phyloP scores from a whole-genome alignment of 2,888 invertebrate species.

The Lithophane leautieri region DNA sequence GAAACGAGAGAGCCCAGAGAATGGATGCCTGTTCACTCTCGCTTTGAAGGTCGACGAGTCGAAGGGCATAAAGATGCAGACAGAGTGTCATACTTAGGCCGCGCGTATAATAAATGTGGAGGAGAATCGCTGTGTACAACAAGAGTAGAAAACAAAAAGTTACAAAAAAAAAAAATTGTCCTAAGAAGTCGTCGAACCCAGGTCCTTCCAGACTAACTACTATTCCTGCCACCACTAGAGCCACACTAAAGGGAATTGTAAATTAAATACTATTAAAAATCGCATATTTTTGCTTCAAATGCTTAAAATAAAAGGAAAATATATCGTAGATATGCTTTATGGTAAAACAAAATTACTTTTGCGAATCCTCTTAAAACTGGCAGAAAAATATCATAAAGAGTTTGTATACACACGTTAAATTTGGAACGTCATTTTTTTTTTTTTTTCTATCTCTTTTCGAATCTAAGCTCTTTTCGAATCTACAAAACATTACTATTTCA shows the following conservation, averaged over 20 bases:
- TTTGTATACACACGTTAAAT: too few relatives aligned
- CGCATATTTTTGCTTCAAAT: neutral
- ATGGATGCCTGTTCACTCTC: neutral
- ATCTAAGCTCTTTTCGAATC: neutral
- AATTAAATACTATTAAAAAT: neutral
- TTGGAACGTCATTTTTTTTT: neutral
- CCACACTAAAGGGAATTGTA: neutral
- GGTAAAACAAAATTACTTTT: neutral
- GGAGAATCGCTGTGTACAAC: neutral
- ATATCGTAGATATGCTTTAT: neutral
- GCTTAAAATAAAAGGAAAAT: neutral
- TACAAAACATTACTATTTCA: constrained; percentile 2
- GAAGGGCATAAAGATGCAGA: neutral
- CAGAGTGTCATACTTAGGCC: neutral
- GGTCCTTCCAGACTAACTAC: neutral
- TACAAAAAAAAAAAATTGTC: neutral
- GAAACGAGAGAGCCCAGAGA: neutral
- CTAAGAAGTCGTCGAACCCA: neutral
- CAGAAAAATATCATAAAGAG: neutral
- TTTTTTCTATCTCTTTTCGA: neutral
- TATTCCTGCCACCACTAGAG: neutral
- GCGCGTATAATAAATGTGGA: neutral
- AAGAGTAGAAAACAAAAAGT: too few relatives aligned
- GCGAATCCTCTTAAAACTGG: neutral
- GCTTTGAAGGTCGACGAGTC: neutral